Base-by-base conservation (phyloP, 2,797 vertebrate species). In the Spondyliosoma cantharus region DNA sequence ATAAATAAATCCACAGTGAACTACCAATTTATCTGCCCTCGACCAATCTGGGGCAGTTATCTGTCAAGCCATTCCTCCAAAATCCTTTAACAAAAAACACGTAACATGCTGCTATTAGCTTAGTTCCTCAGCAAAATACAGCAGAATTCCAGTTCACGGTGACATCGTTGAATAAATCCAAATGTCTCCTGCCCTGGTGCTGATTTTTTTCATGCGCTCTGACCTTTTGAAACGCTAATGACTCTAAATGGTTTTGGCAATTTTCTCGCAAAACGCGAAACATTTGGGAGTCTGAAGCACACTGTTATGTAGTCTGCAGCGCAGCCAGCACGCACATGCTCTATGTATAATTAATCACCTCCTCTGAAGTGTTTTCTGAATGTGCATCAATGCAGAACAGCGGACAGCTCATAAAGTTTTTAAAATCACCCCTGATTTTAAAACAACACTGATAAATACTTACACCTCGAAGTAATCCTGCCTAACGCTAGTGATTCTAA, bases 341-440 rank as follows among this genome's bases (percentile, higher is more conserved):
- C 16, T 19, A 73, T 86, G 60, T 68, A 85, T 87, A 67, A 89
- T 87, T 87, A 15, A 86, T 69, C 48, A 15, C 54, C 72, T 66
- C 37, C 54, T 87, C 78, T 70, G 48, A 83, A 83, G 59, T 63
- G 43, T 75, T 60, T 43, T 73, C 66, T 67, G 69, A 25, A 62
- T 17, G 46, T 57, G 27, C 8, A 49, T 71, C 24, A 71, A 49
- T 7, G 46, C 27, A 52, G 66, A 67, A 54, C 43, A 61, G 72
- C 24, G 8, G 19, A 22, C 2, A 50, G 1, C 42, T 37, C 1
- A 29, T 2, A 9, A 64, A 24, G 22, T 57, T 53, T 50, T 73
- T 66, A 59, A 61, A 67, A 17, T 73, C 27, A 17, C 57, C 24
- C 22, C 50, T 37, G 3, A 59, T 59, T 52, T 29, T 29, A 29